phyloP scores from a whole-genome alignment of 2,797 vertebrate species.

The Bucorvus abyssinicus region DNA sequence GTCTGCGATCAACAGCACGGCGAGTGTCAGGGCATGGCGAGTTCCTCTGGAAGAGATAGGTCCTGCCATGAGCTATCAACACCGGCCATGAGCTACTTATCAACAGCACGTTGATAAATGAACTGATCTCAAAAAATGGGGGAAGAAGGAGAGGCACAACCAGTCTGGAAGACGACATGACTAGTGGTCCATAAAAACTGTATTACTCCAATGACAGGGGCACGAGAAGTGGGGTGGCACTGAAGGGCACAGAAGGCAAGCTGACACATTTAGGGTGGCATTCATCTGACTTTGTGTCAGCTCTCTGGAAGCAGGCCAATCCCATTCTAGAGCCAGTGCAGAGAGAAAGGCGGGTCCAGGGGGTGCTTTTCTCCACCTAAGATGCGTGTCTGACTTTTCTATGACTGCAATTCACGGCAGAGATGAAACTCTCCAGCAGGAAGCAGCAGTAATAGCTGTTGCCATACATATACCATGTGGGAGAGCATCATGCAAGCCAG shows the following conservation, averaged over 20 bases:
- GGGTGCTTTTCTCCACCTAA: not conserved
- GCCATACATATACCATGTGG: rapidly evolving
- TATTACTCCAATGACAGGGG: not conserved
- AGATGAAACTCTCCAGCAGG: not conserved
- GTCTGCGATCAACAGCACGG: not conserved
- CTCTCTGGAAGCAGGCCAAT: not conserved
- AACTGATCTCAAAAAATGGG: not conserved
- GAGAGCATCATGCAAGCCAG: not conserved
- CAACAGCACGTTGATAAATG: not conserved
- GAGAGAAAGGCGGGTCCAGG: not conserved
- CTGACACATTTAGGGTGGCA: not conserved
- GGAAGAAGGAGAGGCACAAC: not conserved
- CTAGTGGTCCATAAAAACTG: not conserved
- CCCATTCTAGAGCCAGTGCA: not conserved
- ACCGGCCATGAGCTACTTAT: not conserved
- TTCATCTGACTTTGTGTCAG: not conserved
- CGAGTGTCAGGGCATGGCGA: rapidly evolving
- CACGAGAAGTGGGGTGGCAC: not conserved
- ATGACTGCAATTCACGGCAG: not conserved
- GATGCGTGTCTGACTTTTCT: not conserved
- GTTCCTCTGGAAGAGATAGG: not conserved
- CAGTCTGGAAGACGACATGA: not conserved
- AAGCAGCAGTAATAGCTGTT: not conserved
- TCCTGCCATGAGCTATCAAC: not conserved
- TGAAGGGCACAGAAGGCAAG: not conserved